Evolutionary conservation across 2,113 vertebrate genomes (phyloP).

Genomic region (Gracilinanus agilis): DNA sequence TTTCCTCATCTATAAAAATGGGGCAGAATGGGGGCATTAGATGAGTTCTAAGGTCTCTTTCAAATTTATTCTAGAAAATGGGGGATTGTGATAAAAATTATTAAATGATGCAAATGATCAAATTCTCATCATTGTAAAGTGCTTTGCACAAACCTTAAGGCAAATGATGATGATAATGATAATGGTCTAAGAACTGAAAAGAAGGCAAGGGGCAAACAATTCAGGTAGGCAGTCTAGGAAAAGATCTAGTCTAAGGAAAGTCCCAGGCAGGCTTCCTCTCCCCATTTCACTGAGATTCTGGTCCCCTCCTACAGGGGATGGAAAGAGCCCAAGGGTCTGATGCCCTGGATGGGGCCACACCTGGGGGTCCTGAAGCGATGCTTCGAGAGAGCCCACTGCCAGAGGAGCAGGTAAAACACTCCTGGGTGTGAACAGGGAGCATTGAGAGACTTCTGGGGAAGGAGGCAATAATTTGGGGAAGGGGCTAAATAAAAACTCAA

Average conservation of each 20-base stretch:
- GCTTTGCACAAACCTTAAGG: background rate
- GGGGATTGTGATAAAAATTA: background rate
- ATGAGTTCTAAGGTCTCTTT: background rate
- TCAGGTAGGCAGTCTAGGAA: background rate
- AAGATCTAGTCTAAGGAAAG: background rate
- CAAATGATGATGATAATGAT: background rate
- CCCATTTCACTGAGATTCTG: constrained; percentile 11
- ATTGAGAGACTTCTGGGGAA: background rate
- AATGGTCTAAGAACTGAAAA: background rate
- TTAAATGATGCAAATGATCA: background rate
- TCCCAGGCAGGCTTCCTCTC: background rate
- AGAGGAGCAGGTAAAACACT: constrained; percentile 44
- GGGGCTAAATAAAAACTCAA: background rate
- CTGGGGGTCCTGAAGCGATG: constrained; percentile 30
- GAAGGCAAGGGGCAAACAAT: background rate
- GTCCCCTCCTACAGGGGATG: constrained; percentile 65
- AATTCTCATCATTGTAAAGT: background rate
- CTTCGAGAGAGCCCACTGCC: background rate
- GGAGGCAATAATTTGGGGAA: background rate
- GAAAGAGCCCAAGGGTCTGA: constrained; percentile 65
- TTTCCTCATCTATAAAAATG: constrained; percentile 1
- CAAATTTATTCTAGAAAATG: background rate
- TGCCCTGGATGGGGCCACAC: constrained; percentile 50
- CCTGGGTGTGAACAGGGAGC: background rate
- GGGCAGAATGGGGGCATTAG: background rate